A percentile compares a stretch with the other conserved stretches of the same genome.
phyloP scores from a whole-genome alignment of 2,888 invertebrate genomes.

The Synergus umbraculus region DNA sequence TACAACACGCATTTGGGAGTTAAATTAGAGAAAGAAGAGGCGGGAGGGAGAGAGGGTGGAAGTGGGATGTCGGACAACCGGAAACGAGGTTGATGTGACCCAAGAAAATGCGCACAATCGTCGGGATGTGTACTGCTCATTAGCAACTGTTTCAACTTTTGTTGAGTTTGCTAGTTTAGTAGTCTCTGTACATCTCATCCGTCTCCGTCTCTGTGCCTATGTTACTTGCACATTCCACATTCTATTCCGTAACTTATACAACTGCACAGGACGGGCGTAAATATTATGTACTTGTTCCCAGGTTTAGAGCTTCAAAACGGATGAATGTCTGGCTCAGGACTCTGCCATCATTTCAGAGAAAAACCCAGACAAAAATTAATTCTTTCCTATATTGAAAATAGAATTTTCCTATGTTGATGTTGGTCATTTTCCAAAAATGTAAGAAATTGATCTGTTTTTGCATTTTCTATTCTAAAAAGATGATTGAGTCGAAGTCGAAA shows the following conservation, averaged over 20 bases:
- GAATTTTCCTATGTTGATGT: too few relatives aligned
- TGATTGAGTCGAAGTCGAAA: too few relatives aligned
- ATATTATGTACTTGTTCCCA: constrained; percentile 13
- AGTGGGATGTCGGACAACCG: constrained; percentile 10
- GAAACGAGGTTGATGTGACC: constrained; percentile 12
- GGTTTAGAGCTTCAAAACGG: constrained; percentile 27
- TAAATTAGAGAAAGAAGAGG: not conserved
- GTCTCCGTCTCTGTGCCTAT: not conserved
- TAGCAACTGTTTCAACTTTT: constrained; percentile 72
- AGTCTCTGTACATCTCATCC: not conserved
- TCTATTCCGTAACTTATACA: not conserved
- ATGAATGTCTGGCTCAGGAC: not conserved
- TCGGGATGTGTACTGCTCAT: constrained; percentile 69
- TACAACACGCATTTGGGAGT: not conserved
- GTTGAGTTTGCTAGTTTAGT: constrained; percentile 62
- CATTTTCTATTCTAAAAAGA: too few relatives aligned
- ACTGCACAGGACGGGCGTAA: constrained; percentile 14
- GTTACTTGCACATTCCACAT: not conserved
- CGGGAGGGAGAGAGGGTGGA: constrained; percentile 8
- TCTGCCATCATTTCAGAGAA: not conserved
- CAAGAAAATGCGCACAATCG: constrained; percentile 43
- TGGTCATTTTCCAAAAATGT: too few relatives aligned
- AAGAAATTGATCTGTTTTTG: too few relatives aligned
- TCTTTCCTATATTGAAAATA: too few relatives aligned
- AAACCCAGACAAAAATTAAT: not conserved